Percentiles rank a stretch among this genome's conserved stretches.
These are phyloP conservation scores for Parasteatoda lunata DNA, from an alignment of 2,888 invertebrate genomes.

Conservation along the genomic window DNA sequence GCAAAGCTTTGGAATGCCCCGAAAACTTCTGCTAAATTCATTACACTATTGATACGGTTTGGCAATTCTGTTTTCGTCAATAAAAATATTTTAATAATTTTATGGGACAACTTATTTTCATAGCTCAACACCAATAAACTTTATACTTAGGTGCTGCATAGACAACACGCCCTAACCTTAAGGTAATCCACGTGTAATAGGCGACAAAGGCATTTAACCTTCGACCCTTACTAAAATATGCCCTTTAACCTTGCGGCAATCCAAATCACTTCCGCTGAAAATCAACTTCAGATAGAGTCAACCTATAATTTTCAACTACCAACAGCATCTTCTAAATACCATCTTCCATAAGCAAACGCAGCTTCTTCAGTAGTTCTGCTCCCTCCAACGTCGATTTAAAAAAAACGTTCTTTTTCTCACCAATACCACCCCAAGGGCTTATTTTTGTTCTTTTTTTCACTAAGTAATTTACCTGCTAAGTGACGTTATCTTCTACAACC, in stretches of 20 bases:
- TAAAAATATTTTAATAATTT: too few species aligned
- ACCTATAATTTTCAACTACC: constrained; percentile 47
- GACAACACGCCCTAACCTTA: not conserved
- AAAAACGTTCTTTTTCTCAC: constrained; percentile 1
- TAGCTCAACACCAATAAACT: not conserved
- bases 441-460: constrained; percentile 10
- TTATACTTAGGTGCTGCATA: not conserved
- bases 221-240: not conserved
- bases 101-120: too few species aligned
- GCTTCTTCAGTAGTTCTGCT: constrained; percentile 54
- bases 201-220: constrained; percentile 63
- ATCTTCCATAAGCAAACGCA: constrained; percentile 8
- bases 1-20: too few species aligned
- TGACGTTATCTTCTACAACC: not conserved
- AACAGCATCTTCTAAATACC: constrained; percentile 14
- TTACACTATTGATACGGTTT: too few species aligned
- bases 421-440: not conserved
- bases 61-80: too few species aligned
- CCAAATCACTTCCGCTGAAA: constrained; percentile 45
- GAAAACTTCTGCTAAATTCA: too few species aligned
- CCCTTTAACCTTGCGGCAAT: constrained; percentile 27
- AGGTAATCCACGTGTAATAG: not conserved
- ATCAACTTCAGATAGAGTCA: constrained; percentile 1
- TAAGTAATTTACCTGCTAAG: constrained; percentile 5
- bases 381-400: constrained; percentile 7